Conservation (phyloP, 2,113 vertebrate species). For the Mungos mungo region DNA sequence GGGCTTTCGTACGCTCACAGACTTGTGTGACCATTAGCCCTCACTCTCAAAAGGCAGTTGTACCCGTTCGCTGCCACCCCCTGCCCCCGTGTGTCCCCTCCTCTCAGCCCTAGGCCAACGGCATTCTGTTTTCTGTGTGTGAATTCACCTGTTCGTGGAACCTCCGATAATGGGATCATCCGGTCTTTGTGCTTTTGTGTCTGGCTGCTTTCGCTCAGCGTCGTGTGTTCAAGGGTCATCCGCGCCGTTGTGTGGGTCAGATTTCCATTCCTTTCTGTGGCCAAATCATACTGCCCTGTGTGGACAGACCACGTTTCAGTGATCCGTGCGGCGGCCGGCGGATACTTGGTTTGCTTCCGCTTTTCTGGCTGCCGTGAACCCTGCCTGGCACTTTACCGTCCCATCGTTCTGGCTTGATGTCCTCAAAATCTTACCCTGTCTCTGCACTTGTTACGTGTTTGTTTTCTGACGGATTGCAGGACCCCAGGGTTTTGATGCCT, state of each 20-base stretch:
- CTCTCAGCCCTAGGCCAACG: background rate
- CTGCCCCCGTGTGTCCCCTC: fast-evolving
- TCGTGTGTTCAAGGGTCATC: background rate
- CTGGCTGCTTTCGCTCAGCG: background rate
- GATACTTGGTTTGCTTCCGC: fast-evolving
- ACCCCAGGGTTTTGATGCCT: background rate
- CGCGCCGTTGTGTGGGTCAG: fast-evolving
- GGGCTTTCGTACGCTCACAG: background rate
- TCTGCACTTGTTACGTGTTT: background rate
- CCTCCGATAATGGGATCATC: background rate
- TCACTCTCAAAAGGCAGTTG: background rate
- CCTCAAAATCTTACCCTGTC: background rate
- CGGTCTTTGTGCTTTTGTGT: background rate
- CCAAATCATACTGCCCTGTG: background rate
- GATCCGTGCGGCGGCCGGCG: fast-evolving
- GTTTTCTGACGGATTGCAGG: background rate
- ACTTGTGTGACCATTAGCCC: background rate
- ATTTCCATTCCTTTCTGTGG: fast-evolving
- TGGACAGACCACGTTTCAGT: background rate
- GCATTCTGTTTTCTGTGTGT: background rate
- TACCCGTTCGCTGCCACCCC: no score
- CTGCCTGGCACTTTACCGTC: fast-evolving
- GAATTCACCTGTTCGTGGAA: background rate
- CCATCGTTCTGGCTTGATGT: background rate
- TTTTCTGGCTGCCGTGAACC: no score